Base-by-base conservation (phyloP, 2,113 vertebrate species). In the Albula goreensis region DNA sequence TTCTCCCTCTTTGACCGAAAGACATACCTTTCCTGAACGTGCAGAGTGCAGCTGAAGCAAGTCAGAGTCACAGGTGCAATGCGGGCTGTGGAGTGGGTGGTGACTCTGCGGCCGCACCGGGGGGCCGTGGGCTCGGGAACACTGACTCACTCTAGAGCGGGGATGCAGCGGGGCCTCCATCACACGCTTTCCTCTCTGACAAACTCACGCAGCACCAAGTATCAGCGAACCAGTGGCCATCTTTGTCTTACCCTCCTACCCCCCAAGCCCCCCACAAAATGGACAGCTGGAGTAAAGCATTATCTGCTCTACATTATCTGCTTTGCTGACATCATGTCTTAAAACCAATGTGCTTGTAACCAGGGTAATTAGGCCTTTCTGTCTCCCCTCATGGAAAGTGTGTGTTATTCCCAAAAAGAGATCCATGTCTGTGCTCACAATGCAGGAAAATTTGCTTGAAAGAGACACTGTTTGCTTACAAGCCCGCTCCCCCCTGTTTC, bases 21-120 rank as follows among this genome's bases (percentile, higher is more conserved):
- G 56, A 48, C 50, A 48, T 13, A 13, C 15, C n/a, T 51, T 60
- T 50, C 19, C 3, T n/a, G 9, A 11, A 31, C 9, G n/a, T n/a
- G n/a, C 70, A 74, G 70, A n/a, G 70, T 74, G n/a, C 31, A 10
- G 51, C 78, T 91, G 85, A 86, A 90, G 86, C 87, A 89, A 56
- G 79, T 10, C 90, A 85, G 86, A 77, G 88, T 86, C 83, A 93
- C 95, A 95, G 94, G 94, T 96, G 94, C 92, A 91, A 87, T 92
- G 92, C 94, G 95, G 93, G 94, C 52, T 90, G 93, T 93, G 93
- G 90, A 89, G 91, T 93, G 92, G 93, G 93, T 90, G 94, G 94
- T 95, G 94, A 92, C 92, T 93, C 94, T 91, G 92, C 93, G 94
- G 91, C 88, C 92, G 88, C 94, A 92, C 92, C 93, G 92, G 94